phyloP scores from a whole-genome alignment of 53 echinoderm and acorn worm genomes.

The Echinarachnius parma region DNA sequence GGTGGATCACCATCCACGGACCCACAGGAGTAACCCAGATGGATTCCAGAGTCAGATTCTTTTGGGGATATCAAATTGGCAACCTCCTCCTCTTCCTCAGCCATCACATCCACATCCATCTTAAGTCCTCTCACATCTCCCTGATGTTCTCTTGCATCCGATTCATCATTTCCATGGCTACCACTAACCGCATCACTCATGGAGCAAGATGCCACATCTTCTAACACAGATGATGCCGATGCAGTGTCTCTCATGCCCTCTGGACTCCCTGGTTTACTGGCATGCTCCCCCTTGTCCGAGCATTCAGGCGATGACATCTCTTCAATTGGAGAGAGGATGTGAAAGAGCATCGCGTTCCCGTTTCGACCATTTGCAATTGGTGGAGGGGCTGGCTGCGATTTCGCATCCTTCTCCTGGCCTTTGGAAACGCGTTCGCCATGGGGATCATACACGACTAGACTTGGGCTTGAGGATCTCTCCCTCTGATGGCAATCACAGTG shows the following conservation, averaged over 20 bases:
- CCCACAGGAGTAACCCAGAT: conserved; percentile 62
- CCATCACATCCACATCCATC: neutral
- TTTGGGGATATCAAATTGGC: conserved; percentile 57
- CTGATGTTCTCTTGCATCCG: neutral
- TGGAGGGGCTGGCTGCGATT: neutral
- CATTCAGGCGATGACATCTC: conserved; percentile 90
- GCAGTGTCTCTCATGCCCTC: neutral
- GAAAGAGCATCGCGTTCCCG: conserved; percentile 48
- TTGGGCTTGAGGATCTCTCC: conserved; percentile 18
- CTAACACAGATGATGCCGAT: no score
- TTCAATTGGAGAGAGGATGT: conserved; percentile 82
- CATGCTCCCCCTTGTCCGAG: conserved; percentile 43
- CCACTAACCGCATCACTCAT: neutral
- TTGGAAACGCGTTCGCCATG: conserved; percentile 27
- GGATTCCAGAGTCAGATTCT: conserved; percentile 80
- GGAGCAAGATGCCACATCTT: no score
- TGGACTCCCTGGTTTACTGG: conserved; percentile 42
- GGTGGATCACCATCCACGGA: conserved; percentile 51
- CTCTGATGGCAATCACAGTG: no score
- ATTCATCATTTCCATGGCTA: neutral
- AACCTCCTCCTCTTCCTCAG: conserved; percentile 17
- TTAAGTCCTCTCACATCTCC: neutral
- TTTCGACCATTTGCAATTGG: conserved; percentile 16
- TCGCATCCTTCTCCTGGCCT: neutral
- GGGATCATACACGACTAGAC: conserved; percentile 38